Evolutionary conservation across 2,888 invertebrate genomes (phyloP).

Genomic region (Ormyrus nitidulus): DNA sequence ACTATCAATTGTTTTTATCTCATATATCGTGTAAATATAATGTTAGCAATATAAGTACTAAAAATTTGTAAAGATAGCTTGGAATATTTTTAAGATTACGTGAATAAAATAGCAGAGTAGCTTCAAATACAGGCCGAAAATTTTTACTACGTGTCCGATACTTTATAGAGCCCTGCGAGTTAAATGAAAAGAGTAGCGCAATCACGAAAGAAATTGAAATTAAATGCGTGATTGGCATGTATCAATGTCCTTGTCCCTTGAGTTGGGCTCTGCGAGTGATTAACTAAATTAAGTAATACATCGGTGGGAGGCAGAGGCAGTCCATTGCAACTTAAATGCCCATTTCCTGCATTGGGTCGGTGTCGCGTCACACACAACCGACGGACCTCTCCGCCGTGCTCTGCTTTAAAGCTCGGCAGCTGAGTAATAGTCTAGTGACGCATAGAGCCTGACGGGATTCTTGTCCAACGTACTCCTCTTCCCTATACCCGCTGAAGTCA

Average conservation of each 20-base stretch:
- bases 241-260: conserved; percentile 74
- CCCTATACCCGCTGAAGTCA: not conserved
- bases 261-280: conserved; percentile 63
- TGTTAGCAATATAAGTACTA: too few species aligned
- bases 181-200: conserved; percentile 49
- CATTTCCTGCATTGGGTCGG: conserved; percentile 70
- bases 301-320: conserved; percentile 64
- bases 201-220: conserved; percentile 62
- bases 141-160: conserved; percentile 7
- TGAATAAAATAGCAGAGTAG: too few species aligned
- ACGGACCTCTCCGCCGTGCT: conserved; percentile 1
- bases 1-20: too few species aligned
- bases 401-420: conserved; percentile 46
- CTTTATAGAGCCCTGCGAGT: conserved; percentile 30
- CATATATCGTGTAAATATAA: conserved; percentile 66
- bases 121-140: conserved; percentile 12
- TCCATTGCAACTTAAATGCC: conserved; percentile 71
- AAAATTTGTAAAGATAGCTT: too few species aligned
- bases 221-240: conserved; percentile 67
- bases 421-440: conserved; percentile 50
- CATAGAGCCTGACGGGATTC: conserved; percentile 9
- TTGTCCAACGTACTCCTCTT: too few species aligned
- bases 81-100: too few species aligned
- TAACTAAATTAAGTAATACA: conserved; percentile 68
- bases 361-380: conserved; percentile 46